phyloP scores from a whole-genome alignment of 2,888 invertebrate species.

The Seira sanloemensis region DNA sequence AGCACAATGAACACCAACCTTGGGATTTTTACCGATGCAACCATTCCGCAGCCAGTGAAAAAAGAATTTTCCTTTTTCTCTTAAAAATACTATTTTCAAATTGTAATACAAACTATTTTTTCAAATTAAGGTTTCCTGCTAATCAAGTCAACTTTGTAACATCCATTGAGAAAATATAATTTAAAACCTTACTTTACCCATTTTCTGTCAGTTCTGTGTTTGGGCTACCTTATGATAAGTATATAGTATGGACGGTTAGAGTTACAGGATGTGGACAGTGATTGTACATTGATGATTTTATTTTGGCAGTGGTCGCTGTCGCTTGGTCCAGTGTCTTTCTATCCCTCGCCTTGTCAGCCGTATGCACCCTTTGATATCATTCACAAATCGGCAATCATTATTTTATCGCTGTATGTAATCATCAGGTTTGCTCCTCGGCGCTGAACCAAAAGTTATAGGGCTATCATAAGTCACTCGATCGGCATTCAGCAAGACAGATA shows the following conservation, averaged over 20 bases:
- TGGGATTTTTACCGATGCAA: too few relatives aligned
- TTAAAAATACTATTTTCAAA: too few relatives aligned
- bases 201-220: too few relatives aligned
- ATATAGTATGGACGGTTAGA: background rate
- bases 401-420: conserved; percentile 26
- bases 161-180: too few relatives aligned
- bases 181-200: too few relatives aligned
- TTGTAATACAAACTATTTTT: too few relatives aligned
- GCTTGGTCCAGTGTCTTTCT: background rate
- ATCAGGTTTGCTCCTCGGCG: background rate
- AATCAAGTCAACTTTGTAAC: too few relatives aligned
- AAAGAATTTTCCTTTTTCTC: too few relatives aligned
- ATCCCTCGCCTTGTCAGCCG: conserved; percentile 26
- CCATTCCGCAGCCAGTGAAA: too few relatives aligned
- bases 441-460: background rate
- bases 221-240: background rate
- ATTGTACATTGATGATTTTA: background rate
- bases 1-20: too few relatives aligned
- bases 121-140: too few relatives aligned
- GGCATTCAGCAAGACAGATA: conserved; percentile 18
- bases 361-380: conserved; percentile 44
- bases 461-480: conserved; percentile 53
- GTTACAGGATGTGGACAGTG: background rate
- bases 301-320: conserved; percentile 28
- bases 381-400: conserved; percentile 51